phyloP scores from a whole-genome alignment of 2,113 vertebrate species.

The Tychaedon coryphoeus region DNA sequence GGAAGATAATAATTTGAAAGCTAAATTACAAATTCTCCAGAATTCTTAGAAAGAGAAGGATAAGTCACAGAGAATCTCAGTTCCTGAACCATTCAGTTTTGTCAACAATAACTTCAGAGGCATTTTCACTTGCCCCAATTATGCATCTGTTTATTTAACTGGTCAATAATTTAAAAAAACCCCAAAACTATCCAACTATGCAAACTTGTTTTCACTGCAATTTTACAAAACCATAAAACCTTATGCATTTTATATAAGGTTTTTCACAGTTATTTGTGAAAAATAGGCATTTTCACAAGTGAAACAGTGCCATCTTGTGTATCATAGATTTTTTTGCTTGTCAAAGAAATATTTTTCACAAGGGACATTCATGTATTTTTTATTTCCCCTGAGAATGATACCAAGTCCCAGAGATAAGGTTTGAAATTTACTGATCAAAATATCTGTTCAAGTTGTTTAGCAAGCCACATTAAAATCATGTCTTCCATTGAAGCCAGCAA shows the following conservation, averaged over 20 bases:
- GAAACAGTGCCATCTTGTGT: conserved; percentile 61
- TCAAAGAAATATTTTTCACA: background rate
- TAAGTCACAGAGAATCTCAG: background rate
- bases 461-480: background rate
- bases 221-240: background rate
- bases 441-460: background rate
- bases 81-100: background rate
- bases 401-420: background rate
- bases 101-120: background rate
- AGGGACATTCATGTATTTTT: background rate
- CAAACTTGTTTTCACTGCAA: background rate
- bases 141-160: background rate
- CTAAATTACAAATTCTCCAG: background rate
- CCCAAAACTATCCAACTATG: background rate
- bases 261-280: conserved; percentile 20
- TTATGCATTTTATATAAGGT: background rate
- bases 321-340: background rate
- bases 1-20: background rate
- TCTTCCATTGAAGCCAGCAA: background rate
- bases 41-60: background rate
- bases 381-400: background rate
- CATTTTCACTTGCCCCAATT: background rate
- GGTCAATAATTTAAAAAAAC: background rate
- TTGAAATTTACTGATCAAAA: background rate
- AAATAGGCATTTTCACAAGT: background rate